phyloP scores from a whole-genome alignment of 2,797 vertebrate species.

The Pseudocheirus occidentalis region DNA sequence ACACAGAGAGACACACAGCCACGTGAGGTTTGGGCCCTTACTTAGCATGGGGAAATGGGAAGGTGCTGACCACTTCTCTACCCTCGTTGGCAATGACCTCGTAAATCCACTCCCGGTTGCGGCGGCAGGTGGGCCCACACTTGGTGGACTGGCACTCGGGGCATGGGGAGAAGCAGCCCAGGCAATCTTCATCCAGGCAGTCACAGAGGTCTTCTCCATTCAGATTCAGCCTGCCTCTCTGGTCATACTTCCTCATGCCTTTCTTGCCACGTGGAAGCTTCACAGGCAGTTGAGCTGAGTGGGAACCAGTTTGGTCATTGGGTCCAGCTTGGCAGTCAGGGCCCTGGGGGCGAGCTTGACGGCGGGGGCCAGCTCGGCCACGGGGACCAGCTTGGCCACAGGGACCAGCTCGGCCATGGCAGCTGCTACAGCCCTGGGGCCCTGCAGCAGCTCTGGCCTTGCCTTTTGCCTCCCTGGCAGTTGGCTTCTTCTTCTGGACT shows the following conservation, averaged over 20 bases:
- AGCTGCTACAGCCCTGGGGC: rapidly evolving
- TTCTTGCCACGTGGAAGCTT: background rate
- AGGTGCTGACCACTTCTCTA: background rate
- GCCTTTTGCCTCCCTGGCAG: no score
- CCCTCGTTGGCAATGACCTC: background rate
- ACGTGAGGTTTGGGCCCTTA: background rate
- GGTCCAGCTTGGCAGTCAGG: no score
- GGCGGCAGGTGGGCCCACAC: background rate
- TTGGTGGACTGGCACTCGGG: slow-evolving; percentile 60
- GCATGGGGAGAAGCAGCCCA: slow-evolving; percentile 55
- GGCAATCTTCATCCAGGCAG: slow-evolving; percentile 19
- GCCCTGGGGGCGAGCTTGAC: no score
- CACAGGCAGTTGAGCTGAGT: background rate
- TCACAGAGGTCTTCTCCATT: background rate
- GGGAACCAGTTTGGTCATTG: background rate
- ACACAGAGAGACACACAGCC: background rate
- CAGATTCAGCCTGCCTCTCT: background rate
- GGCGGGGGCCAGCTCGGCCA: no score
- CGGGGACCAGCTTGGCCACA: no score
- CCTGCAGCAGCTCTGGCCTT: rapidly evolving
- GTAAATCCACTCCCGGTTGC: background rate
- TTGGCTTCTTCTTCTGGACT: no score
- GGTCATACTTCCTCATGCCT: background rate
- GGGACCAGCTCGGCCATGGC: no score
- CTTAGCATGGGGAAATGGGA: background rate